Base-by-base conservation (phyloP, 2,113 vertebrate species). In the Otis tarda region DNA sequence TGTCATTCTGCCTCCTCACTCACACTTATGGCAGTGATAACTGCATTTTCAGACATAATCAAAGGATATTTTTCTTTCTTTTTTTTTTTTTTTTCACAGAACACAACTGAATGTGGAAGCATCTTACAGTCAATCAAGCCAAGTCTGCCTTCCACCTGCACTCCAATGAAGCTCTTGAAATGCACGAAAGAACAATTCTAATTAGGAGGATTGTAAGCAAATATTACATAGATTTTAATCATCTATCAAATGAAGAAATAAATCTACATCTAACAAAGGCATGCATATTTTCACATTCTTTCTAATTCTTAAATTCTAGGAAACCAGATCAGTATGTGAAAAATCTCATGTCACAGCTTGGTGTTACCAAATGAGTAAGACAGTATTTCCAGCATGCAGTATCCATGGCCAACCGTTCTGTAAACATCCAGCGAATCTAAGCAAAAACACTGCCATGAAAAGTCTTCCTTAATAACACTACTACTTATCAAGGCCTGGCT, bases 401-500 rank as follows among this genome's bases (percentile, higher is more conserved):
- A 41, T 55, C 75, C 21, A 12, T 43, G 33, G 65, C 30, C 76
- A 93, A 73, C 47, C 41, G 3, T 89, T 90, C 87, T 79, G 50
- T 85, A 97, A 97, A 96, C 28, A 86, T 50, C 15, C 33, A 86
- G 35, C 2, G 7, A 75, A 67, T 17, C 69, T 52, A 82, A 64
- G 37, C 30, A 84, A 84, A 97, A 97, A 83, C 55, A 86, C 21
- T 96, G 69, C 68, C 84, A 73, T 90, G 79, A 94, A 79, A 96
- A 93, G 20, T 55, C 20, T 85, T 82, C 91, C 96, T 95, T 84
- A 91, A 65, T 83, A 81, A 86, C 55, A 64, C 50, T 53, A 64
- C 13, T 20, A 87, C 19, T 73, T 95, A 89, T 53, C 30, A 83
- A 95, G 30, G 14, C 75, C 89, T 97, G 85, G 35, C 33, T 90